Conservation (phyloP, 37 sponge, comb jelly and placozoan species). For the Hormiphora californensis region DNA sequence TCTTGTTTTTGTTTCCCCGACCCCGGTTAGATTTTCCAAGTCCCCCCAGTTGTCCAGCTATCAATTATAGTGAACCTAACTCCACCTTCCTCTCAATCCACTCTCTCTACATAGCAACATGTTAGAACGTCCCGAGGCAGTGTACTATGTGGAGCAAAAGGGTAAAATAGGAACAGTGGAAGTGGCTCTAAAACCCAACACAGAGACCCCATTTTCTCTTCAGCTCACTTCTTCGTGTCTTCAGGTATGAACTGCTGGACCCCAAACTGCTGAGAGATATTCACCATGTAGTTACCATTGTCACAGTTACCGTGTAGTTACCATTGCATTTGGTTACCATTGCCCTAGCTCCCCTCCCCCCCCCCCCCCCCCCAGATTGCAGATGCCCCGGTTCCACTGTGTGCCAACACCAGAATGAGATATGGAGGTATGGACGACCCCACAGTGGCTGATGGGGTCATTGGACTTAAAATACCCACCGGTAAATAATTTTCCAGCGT, state of each 20-base stretch:
- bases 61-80: too few relatives aligned
- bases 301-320: too few relatives aligned
- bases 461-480: conserved; percentile 1
- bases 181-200: background rate
- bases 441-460: background rate
- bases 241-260: too few relatives aligned
- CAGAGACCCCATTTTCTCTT: background rate
- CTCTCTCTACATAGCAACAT: background rate
- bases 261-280: too few relatives aligned
- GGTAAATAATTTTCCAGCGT: conserved; percentile 18
- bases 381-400: background rate
- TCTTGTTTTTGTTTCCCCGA: too few relatives aligned
- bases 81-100: background rate
- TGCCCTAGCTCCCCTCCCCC: too few relatives aligned
- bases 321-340: too few relatives aligned
- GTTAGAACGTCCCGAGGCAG: background rate
- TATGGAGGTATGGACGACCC: background rate
- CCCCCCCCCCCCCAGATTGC: too few relatives aligned
- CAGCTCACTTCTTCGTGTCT: background rate
- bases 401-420: conserved; percentile 3
- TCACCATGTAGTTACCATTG: too few relatives aligned
- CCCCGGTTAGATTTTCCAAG: too few relatives aligned
- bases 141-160: conserved; percentile 32
- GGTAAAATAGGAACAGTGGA: conserved; percentile 29
- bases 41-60: too few relatives aligned